Base-by-base conservation (phyloP, 2,888 invertebrate genomes). In the Petrolisthes cinctipes region DNA sequence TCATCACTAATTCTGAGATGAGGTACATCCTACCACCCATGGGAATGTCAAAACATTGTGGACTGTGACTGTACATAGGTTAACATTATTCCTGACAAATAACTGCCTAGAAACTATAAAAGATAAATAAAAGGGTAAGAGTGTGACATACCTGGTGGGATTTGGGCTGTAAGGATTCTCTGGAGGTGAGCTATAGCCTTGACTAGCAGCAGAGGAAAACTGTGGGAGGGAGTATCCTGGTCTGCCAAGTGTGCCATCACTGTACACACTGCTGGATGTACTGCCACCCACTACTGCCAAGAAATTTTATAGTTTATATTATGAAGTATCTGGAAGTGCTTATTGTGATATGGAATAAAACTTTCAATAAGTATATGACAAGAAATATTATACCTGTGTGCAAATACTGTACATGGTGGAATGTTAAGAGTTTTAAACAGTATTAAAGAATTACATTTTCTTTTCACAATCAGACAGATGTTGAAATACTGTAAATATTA, bases 201-300 rank as follows among this genome's bases (percentile, higher is more conserved):
- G 89, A 61, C 83, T 86, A n/a, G 71, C 85, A 5, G 89, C 54
- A 5, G 86, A 71, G 4, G 89, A 82, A 23, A 86, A 89, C 85
- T 85, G 89, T 17, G 89, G 85, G 57, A 89, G 51, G 17, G 89
- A 89, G 86, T 89, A 89, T 4, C 86, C 83, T 2, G 85, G 85
- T 7, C 87, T 20, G 7, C 90, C 90, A 23, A 89, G 75, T n/a
- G 90, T 89, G 6, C 90, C 90, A 57, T 90, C 90, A 54, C 90
- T 90, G 83, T 90, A 90, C 17, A 90, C 90, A 71, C 90, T 90
- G 81, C 90, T 90, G 37, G 89, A 89, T 4, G 90, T 90, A 73
- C 90, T 90, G 73, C 90, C 90, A 23, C 90, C 90, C 53, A 90
- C 85, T 75, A 90, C 89, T 85, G 90, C 4, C 11, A 68, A 37